A percentile compares a stretch with the other conserved stretches of the same genome.
Evolutionary conservation across 1,140 invertebrate species (phyloP).

Genomic region (Bombyx mandarina): DNA sequence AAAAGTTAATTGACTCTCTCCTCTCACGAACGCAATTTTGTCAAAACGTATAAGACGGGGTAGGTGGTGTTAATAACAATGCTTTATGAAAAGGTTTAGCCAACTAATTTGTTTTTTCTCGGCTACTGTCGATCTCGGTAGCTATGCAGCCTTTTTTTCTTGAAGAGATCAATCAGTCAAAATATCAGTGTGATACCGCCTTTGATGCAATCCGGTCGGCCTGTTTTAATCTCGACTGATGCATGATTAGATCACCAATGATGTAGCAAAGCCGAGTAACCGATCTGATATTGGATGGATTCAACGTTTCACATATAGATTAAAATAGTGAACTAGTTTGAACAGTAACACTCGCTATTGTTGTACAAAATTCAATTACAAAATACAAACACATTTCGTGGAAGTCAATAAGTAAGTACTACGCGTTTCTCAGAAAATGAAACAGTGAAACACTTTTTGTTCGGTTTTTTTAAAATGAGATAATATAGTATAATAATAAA

Average conservation of each 20-base stretch:
- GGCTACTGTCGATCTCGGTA: conserved; percentile 69
- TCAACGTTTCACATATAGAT: conserved; percentile 41
- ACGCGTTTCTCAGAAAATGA: too few relatives aligned
- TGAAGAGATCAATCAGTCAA: conserved; percentile 69
- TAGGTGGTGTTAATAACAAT: conserved; percentile 68
- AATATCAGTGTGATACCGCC: conserved; percentile 71
- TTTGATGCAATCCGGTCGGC: conserved; percentile 65
- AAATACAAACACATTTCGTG: background rate
- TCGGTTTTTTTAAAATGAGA: too few relatives aligned
- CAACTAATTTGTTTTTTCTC: conserved; percentile 71
- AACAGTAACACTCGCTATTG: conserved; percentile 10
- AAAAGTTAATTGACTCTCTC: background rate
- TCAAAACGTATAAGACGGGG: conserved; percentile 30
- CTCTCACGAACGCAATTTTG: conserved; percentile 4
- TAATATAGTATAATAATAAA: too few relatives aligned
- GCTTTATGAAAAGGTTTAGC: conserved; percentile 69
- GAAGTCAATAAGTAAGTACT: background rate
- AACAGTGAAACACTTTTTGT: too few relatives aligned
- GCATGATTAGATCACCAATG: conserved; percentile 67
- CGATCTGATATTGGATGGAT: conserved; percentile 57
- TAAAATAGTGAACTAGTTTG: conserved; percentile 24
- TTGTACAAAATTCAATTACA: conserved; percentile 8
- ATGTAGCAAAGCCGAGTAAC: conserved; percentile 60
- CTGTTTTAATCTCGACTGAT: conserved; percentile 67
- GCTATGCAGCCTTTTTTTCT: conserved; percentile 67